These are phyloP conservation scores for Nesidiocoris tenuis DNA, from an alignment of 2,888 invertebrate species.

Conservation along the genomic window DNA sequence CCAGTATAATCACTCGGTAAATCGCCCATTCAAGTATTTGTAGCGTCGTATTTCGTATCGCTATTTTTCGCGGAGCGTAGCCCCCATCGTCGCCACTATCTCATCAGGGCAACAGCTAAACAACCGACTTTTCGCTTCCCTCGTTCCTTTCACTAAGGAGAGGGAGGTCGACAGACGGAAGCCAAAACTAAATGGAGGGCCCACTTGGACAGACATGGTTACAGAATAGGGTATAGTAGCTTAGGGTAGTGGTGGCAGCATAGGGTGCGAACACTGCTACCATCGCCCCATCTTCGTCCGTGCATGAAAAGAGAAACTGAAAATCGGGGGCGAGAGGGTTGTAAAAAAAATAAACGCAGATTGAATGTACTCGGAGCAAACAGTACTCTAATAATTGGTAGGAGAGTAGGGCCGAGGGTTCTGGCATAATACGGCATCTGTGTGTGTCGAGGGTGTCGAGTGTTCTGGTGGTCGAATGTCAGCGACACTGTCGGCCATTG, in stretches of 20 bases:
- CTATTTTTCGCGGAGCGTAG: not conserved
- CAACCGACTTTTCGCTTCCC: not conserved
- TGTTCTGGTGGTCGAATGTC: too few relatives aligned
- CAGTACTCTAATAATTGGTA: not conserved
- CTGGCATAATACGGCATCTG: not conserved
- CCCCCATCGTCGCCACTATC: not conserved
- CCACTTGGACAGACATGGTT: not conserved
- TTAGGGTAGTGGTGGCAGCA: too few relatives aligned
- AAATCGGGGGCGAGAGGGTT: not conserved
- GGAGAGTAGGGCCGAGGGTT: not conserved
- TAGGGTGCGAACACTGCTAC: not conserved
- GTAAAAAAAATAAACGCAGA: not conserved
- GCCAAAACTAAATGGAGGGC: not conserved
- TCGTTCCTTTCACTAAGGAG: not conserved
- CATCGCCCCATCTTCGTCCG: not conserved
- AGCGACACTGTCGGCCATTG: not conserved
- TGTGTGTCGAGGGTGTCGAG: too few relatives aligned
- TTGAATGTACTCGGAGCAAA: not conserved
- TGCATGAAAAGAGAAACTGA: too few relatives aligned
- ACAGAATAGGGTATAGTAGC: too few relatives aligned
- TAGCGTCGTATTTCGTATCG: too few relatives aligned
- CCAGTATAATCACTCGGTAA: too few relatives aligned
- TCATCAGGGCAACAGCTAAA: not conserved
- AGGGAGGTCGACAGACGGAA: not conserved
- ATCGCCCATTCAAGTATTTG: too few relatives aligned